Evolutionary conservation across 2,797 vertebrate genomes (phyloP), one percentile per base, ranked within the genome.

Genomic region (Enteromius radiatus): DNA sequence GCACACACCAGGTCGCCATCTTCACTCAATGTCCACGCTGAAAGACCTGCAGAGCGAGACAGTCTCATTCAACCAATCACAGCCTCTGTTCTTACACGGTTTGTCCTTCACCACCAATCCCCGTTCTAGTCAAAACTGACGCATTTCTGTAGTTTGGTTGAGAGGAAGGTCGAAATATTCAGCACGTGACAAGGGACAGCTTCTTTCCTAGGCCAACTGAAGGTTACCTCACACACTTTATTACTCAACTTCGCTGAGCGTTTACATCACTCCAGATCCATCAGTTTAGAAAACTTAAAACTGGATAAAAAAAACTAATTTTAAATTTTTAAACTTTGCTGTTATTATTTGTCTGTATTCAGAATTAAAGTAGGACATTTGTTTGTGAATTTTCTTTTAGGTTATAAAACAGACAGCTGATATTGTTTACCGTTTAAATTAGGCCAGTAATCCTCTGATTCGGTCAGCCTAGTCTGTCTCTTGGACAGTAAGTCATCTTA

Each of bases 1-100:
- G 91, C 0, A 92, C 88, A 86, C 93, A 94, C 92, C 91, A 92
- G 59, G 88, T 92, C 88, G 94, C 94, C 94, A 95, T 95, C 84
- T 90, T 92, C 21, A 83, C 31, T 19, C 33, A 70, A 70, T 26
- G 79, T 76, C 76, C 92, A 92, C 91, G 92, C 91, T 86, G 1
- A 52, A 76, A n/a, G 84, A 1, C 47, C 23, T 1, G 43, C 15
- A 19, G 7, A 19, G 4, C 11, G 56, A 31, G 45, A 3, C 10
- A 1, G 43, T 23, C 19, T 67, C 77, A 21, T 43, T 78, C 0
- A 87, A 8, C 93, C 93, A 94, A 94, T 93, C 88, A 78, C 3
- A 15, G 23, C 23, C 4, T 19, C 69, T 79, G 4, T 38, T 0
- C 4, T 31, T 31, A 9, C 31, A 33, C 65, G 0, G 1, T 5